These are phyloP conservation scores for Daphoenositta chrysoptera DNA, from an alignment of 2,113 vertebrate species.

Conservation along the genomic window DNA sequence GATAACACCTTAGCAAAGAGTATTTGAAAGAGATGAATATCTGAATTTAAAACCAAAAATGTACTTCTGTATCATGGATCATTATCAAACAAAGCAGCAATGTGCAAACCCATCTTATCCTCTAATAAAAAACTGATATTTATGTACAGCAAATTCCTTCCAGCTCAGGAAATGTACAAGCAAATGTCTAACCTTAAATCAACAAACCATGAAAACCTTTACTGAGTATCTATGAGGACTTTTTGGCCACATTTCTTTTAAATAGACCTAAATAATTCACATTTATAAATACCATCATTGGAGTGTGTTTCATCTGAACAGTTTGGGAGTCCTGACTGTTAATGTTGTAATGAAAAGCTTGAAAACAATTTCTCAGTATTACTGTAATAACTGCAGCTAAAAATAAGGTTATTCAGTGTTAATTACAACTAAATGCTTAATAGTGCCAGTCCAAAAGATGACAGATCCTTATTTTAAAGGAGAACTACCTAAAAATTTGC, in stretches of 20 bases:
- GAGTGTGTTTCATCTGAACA: neutral
- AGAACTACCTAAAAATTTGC: neutral
- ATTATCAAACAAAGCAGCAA: neutral
- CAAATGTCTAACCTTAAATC: neutral
- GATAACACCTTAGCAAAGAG: neutral
- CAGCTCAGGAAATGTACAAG: neutral
- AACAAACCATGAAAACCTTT: neutral
- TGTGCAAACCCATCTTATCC: neutral
- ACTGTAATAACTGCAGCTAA: neutral
- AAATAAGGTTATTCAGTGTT: neutral
- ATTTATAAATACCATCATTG: neutral
- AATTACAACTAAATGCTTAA: neutral
- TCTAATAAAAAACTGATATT: neutral
- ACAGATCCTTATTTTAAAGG: neutral
- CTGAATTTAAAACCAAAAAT: neutral
- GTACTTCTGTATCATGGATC: fast-evolving
- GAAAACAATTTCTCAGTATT: neutral
- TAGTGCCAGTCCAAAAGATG: neutral
- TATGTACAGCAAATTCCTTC: neutral
- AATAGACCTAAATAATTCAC: neutral
- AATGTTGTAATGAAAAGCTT: neutral
- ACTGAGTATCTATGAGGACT: neutral
- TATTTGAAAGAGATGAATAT: neutral
- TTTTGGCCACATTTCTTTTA: neutral
- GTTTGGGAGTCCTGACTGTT: neutral